phyloP scores from a whole-genome alignment of 2,797 vertebrate species.

The Parotocinclus haroldoi region DNA sequence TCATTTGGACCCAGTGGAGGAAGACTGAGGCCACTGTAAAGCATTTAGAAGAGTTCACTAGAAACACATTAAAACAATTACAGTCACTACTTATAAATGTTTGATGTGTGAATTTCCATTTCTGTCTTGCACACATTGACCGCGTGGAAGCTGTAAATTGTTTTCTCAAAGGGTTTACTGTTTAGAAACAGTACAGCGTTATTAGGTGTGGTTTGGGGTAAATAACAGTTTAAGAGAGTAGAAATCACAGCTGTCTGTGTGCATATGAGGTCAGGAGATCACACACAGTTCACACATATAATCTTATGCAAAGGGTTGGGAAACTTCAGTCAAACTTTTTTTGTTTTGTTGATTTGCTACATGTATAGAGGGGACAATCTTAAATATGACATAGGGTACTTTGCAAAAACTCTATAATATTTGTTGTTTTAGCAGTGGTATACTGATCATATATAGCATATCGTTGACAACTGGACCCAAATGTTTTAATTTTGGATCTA shows the following conservation, averaged over 20 bases:
- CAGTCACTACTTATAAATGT: constrained; percentile 37
- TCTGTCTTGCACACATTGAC: constrained; percentile 36
- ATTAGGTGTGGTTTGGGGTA: constrained; percentile 20
- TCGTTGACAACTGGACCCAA: no score
- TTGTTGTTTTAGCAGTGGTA: no score
- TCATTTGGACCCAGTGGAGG: constrained; percentile 41
- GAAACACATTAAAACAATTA: constrained; percentile 48
- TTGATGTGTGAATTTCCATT: constrained; percentile 26
- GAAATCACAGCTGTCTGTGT: constrained; percentile 14
- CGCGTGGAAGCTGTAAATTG: constrained; percentile 2
- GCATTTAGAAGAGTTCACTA: constrained; percentile 38
- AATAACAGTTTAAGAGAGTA: neutral
- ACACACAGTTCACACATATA: no score
- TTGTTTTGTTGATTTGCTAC: no score
- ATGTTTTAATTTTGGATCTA: no score
- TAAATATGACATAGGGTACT: no score
- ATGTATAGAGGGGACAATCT: no score
- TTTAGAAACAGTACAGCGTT: neutral
- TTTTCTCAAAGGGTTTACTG: neutral
- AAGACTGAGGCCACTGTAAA: constrained; percentile 39
- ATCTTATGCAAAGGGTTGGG: no score
- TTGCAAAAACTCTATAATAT: no score
- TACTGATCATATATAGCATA: no score
- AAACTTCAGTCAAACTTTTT: no score
- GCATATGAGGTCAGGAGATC: constrained; percentile 6